These are phyloP conservation scores for Apis florea DNA, from an alignment of 1,140 invertebrate species.

Conservation along the genomic window DNA sequence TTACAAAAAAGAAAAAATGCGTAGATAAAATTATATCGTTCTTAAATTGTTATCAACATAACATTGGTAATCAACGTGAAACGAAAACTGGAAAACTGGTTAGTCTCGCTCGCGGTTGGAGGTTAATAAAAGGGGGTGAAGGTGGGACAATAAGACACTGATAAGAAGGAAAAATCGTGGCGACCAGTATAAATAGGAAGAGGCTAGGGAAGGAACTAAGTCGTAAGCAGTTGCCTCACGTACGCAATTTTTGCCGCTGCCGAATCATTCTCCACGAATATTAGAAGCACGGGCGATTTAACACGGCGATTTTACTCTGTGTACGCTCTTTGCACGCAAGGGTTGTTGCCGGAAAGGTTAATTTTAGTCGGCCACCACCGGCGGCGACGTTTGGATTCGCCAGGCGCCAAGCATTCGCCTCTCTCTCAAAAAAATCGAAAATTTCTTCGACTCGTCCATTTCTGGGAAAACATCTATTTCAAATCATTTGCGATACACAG, in stretches of 20 bases:
- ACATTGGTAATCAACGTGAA: too few species aligned
- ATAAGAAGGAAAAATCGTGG: slow-evolving; percentile 69
- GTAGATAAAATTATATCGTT: too few species aligned
- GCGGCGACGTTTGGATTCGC: slow-evolving; percentile 8
- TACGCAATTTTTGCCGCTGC: slow-evolving; percentile 69
- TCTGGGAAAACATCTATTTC: background rate
- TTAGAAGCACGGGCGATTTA: slow-evolving; percentile 46
- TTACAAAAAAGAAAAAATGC: too few species aligned
- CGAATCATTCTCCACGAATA: slow-evolving; percentile 34
- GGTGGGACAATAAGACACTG: slow-evolving; percentile 69
- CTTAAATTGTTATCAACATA: too few species aligned
- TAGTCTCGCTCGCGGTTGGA: background rate
- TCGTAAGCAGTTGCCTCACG: slow-evolving; percentile 74
- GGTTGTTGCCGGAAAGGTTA: slow-evolving; percentile 37
- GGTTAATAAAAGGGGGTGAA: slow-evolving; percentile 70
- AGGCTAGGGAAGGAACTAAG: slow-evolving; percentile 62
- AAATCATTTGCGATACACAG: too few species aligned
- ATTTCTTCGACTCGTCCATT: background rate
- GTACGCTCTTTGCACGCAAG: slow-evolving; percentile 2
- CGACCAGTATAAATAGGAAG: slow-evolving; percentile 66
- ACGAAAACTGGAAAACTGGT: slow-evolving; percentile 10
- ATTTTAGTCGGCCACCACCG: slow-evolving; percentile 30
- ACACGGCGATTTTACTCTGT: background rate
- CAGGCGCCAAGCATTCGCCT: background rate
- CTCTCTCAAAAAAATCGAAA: background rate